Conservation (phyloP, 2,113 vertebrate species). For the Colistium nudipinnis region DNA sequence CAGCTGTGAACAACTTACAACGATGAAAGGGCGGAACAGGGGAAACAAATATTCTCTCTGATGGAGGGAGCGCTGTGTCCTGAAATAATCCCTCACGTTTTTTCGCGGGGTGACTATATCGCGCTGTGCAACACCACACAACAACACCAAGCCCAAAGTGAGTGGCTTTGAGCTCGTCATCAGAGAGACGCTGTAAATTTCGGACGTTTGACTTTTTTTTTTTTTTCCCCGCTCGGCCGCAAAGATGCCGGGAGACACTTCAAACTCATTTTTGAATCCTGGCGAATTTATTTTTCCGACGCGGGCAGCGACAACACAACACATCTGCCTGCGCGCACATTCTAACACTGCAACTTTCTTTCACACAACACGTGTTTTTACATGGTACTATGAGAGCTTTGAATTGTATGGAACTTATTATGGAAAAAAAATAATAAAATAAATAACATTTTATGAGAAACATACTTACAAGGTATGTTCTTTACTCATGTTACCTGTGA, state of each 20-base stretch:
- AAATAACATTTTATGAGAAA: background rate
- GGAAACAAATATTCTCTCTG: background rate
- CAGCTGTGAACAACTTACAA: background rate
- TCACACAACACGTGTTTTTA: background rate
- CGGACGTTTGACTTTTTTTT: background rate
- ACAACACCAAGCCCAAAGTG: too few relatives aligned
- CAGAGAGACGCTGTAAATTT: background rate
- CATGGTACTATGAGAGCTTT: background rate
- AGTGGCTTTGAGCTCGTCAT: background rate
- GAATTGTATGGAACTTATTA: background rate
- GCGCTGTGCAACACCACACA: too few relatives aligned
- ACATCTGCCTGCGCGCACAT: too few relatives aligned
- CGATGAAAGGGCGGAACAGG: background rate
- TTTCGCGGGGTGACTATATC: too few relatives aligned
- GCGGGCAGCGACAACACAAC: too few relatives aligned
- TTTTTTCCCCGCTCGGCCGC: background rate
- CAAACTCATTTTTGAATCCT: background rate
- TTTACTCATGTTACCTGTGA: slow-evolving; percentile 5
- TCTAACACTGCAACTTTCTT: background rate
- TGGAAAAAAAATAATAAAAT: too few relatives aligned
- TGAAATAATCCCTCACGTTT: background rate
- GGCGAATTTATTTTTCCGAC: background rate
- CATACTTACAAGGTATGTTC: background rate
- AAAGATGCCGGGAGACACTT: background rate
- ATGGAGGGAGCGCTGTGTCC: background rate